Conservation (phyloP, 2,888 invertebrate species). For the Argynnis bischoffii region DNA sequence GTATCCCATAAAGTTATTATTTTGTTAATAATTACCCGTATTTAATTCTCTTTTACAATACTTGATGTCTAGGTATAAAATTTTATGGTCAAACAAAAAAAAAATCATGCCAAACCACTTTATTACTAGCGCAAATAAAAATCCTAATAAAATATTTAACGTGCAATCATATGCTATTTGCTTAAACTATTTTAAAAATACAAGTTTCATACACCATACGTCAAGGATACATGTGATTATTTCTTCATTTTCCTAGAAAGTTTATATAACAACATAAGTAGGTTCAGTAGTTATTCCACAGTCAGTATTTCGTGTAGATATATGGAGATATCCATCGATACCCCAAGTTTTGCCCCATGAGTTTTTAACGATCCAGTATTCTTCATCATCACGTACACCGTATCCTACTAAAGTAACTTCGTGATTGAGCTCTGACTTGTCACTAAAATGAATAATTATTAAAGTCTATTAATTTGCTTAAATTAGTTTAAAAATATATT, state of each 20-base stretch:
- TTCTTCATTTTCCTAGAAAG: too few relatives aligned
- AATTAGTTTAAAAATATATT: too few relatives aligned
- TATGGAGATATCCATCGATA: constrained; percentile 94
- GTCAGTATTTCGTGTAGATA: constrained; percentile 92
- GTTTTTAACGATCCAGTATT: constrained; percentile 97
- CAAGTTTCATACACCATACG: neutral
- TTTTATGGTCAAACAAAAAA: neutral
- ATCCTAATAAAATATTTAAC: constrained; percentile 28
- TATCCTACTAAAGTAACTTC: constrained; percentile 95
- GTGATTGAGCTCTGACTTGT: constrained; percentile 87
- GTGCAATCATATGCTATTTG: constrained; percentile 38
- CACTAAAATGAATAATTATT: constrained; percentile 75
- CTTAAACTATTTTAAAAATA: too few relatives aligned
- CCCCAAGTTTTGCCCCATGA: constrained; percentile 98
- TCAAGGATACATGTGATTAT: too few relatives aligned
- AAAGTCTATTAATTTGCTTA: neutral
- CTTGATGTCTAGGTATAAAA: too few relatives aligned
- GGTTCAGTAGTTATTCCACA: constrained; percentile 94
- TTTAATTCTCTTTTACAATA: too few relatives aligned
- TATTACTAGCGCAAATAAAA: constrained; percentile 47
- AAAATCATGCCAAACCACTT: constrained; percentile 21
- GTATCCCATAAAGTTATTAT: too few relatives aligned
- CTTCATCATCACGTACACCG: constrained; percentile 88
- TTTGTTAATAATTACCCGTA: too few relatives aligned
- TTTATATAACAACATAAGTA: constrained; percentile 88